Evolutionary conservation across 1,140 invertebrate genomes (phyloP), one percentile per base, ranked within the genome.

Genomic region (Aphidius ervi): DNA sequence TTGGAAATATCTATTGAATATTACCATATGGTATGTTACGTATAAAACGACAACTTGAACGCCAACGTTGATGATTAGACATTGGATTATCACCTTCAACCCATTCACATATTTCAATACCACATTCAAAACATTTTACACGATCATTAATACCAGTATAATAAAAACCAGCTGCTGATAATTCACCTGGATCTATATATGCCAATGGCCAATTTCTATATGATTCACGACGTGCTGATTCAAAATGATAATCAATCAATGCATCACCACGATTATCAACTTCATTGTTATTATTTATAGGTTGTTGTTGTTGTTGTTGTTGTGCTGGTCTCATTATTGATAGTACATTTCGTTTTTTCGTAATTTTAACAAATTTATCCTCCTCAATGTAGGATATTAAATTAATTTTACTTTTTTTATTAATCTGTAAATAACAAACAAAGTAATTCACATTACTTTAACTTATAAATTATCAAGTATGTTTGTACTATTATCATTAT

Each of bases 71-170:
- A 79, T 97, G 94, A 72, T 96, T 93, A 9, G 79, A 80, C 68
- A 88, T 84, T 0, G 93, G 91, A 68, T 88, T 84, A 79, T 97
- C 94, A 9, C 86, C 86, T 60, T 79, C 79, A 62, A 88, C 85
- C 94, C 94, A 97, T 52, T 77, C 68, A 62, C 87, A 86, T 50
- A 95, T 86, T 74, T 93, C 91, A 9, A 93, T 86, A 46, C 86
- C 84, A 74, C 94, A 97, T 76, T 91, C 94, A 46, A 89, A 88
- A 75, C 94, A 97, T 62, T 87, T 86, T 0, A 95, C 92, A 62
- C 81, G 81, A 67, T 89, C 86, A 58, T 83, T 82, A 40, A 82
- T 77, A 31, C 84, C 85, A 4, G 85, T 85, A 66, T 88, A 93
- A 76, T 88, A 95, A 77, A 96, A 95, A 20, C 93, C 93, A 56